Base-by-base conservation (phyloP, 2,888 invertebrate genomes). In the Tyria jacobaeae region DNA sequence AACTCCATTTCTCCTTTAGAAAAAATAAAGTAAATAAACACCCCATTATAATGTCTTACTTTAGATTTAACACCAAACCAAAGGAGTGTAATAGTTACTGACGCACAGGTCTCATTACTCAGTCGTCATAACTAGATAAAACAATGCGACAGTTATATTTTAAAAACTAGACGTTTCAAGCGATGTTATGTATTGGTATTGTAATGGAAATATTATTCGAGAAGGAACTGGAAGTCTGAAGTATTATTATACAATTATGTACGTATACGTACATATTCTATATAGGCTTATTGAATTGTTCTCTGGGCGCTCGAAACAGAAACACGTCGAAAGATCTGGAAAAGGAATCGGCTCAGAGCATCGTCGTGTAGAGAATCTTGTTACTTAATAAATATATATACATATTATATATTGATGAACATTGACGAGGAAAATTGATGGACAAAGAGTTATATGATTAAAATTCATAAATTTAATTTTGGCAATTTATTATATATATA, bases 171-270 rank as follows among this genome's bases (percentile, higher is more conserved):
- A 39, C 39, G 15, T 50, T 49, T 39, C 50, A 57, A 9, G 17
- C 31, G 27, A 10, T 21, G 21, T 50, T 34, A n/a, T n/a, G n/a
- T n/a, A n/a, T n/a, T 57, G 50, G 12, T 39, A 21, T 53, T 53
- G 17, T 24, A 35, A 59, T 44, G 44, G 21, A 44, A 44, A 44
- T 44, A 21, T 44, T 3, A 1, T 6, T 41, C 41, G 3, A 41
- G 7, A 9, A 9, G 6, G 7, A 15, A 39, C 9, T 52, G 37
- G 37, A 52, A n/a, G 25, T 39, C n/a, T n/a, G 12, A 27, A 39
- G 10, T n/a, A n/a, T 15, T n/a, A 9, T 53, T 25, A n/a, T n/a
- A 17, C 15, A 9, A 37, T 37, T 14, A 15, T n/a, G 21, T 25
- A 15, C 39, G 15, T 27, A 39, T n/a, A n/a, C n/a, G n/a, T n/a